Percentiles rank a stretch among this genome's conserved stretches.
phyloP scores from a whole-genome alignment of 1,140 invertebrate species.

The Trichonephila inaurata region DNA sequence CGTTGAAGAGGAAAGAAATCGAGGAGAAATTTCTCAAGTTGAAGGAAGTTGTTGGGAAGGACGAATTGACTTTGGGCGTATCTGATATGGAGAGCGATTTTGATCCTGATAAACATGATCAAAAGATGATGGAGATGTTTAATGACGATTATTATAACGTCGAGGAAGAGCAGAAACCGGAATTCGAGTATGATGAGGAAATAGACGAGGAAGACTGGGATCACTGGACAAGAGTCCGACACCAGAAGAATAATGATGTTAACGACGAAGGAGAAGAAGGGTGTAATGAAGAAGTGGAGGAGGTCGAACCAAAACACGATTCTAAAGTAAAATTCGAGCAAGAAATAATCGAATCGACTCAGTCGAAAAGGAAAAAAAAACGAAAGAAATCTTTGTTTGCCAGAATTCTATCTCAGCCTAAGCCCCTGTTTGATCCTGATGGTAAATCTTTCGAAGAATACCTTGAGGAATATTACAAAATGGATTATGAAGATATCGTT shows the following conservation, averaged over 20 bases:
- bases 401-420: slow-evolving; percentile 86
- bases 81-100: slow-evolving; percentile 88
- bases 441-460: slow-evolving; percentile 88
- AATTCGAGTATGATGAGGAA: slow-evolving; percentile 90
- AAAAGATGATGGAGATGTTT: slow-evolving; percentile 92
- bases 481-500: slow-evolving; percentile 97
- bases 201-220: slow-evolving; percentile 87
- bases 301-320: background rate
- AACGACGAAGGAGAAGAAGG: slow-evolving; percentile 77
- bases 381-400: slow-evolving; percentile 85
- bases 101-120: slow-evolving; percentile 93
- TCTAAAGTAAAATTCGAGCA: slow-evolving; percentile 81
- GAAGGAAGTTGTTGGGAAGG: slow-evolving; percentile 93
- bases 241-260: slow-evolving; percentile 79
- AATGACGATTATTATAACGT: slow-evolving; percentile 91
- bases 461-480: slow-evolving; percentile 95
- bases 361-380: slow-evolving; percentile 83
- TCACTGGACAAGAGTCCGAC: slow-evolving; percentile 82
- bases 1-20: slow-evolving; percentile 94
- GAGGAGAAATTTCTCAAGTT: slow-evolving; percentile 92
- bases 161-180: slow-evolving; percentile 88
- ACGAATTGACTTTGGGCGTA: slow-evolving; percentile 82
- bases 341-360: slow-evolving; percentile 82
- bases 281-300: background rate
- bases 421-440: slow-evolving; percentile 90